A percentile compares a stretch with the other conserved stretches of the same genome.
These are phyloP conservation scores for Parambassis ranga DNA, from an alignment of 2,797 vertebrate genomes.

Conservation along the genomic window DNA sequence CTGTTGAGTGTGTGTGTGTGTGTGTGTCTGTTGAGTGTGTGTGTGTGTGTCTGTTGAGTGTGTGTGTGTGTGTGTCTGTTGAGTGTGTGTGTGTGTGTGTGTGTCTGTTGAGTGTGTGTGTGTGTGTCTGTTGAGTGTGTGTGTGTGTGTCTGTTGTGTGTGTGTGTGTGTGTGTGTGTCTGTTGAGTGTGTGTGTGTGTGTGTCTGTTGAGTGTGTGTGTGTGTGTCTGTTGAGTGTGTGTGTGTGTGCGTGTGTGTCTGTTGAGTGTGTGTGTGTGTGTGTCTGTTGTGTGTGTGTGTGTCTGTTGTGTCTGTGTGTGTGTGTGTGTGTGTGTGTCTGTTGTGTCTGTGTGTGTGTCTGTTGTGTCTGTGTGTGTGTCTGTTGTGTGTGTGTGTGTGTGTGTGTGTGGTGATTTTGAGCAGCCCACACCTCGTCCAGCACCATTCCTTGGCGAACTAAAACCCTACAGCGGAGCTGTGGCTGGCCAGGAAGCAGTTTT, in stretches of 20 bases:
- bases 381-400: not conserved
- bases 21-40: too few relatives aligned
- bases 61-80: not conserved
- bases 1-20: not conserved
- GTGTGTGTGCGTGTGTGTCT: not conserved
- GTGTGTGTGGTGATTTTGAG: not conserved
- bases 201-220: too few relatives aligned
- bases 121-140: not conserved
- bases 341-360: not conserved
- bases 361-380: not conserved
- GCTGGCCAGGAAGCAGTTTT: conserved; percentile 78
- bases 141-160: not conserved
- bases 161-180: not conserved
- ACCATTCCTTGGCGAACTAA: conserved; percentile 28
- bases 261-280: not conserved
- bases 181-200: not conserved
- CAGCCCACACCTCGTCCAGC: conserved; percentile 6
- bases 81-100: not conserved
- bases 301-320: not conserved
- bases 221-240: not conserved
- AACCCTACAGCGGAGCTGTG: conserved; percentile 17
- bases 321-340: not conserved
- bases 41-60: too few relatives aligned
- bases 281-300: too few relatives aligned
- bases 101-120: not conserved